Percentiles rank a stretch among this genome's conserved stretches.
These are phyloP conservation scores for Isotomurus palustris DNA, from an alignment of 2,888 invertebrate genomes.

Conservation along the genomic window DNA sequence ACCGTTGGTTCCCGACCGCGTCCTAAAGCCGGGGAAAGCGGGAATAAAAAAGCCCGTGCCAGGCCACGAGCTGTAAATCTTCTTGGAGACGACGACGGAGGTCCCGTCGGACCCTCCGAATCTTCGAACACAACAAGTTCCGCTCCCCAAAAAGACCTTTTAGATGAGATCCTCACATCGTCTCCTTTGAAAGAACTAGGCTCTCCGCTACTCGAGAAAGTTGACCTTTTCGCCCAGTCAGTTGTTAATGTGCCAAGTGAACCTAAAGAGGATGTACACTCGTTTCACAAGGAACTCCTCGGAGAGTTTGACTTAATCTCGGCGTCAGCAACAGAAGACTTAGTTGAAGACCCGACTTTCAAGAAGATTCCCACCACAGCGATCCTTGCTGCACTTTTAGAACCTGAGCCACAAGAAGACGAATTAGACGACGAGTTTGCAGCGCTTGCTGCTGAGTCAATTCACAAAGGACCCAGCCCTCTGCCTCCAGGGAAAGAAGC, in stretches of 20 bases:
- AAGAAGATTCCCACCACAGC: not conserved
- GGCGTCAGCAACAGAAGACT: not conserved
- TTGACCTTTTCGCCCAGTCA: not conserved
- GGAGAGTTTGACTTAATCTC: constrained; percentile 43
- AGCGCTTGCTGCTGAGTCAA: constrained; percentile 70
- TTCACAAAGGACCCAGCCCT: constrained; percentile 57
- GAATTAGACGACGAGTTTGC: constrained; percentile 73
- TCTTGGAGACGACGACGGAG: constrained; percentile 44
- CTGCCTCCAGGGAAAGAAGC: constrained; percentile 51
- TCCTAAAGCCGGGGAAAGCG: constrained; percentile 51
- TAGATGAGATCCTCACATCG: constrained; percentile 33
- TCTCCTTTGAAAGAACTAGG: constrained; percentile 22
- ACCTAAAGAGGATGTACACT: not conserved
- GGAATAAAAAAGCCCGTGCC: constrained; percentile 36
- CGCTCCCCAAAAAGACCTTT: constrained; percentile 17
- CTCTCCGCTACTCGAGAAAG: constrained; percentile 19
- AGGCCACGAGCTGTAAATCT: constrained; percentile 46
- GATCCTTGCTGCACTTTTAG: not conserved
- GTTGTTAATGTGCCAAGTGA: not conserved
- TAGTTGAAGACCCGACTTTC: not conserved
- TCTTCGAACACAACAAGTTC: constrained; percentile 27
- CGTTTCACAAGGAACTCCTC: no score
- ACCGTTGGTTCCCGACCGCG: constrained; percentile 54
- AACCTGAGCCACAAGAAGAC: constrained; percentile 52
- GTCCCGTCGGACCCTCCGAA: no score